phyloP scores from a whole-genome alignment of 2,888 invertebrate genomes.

The Diadromus collaris region DNA sequence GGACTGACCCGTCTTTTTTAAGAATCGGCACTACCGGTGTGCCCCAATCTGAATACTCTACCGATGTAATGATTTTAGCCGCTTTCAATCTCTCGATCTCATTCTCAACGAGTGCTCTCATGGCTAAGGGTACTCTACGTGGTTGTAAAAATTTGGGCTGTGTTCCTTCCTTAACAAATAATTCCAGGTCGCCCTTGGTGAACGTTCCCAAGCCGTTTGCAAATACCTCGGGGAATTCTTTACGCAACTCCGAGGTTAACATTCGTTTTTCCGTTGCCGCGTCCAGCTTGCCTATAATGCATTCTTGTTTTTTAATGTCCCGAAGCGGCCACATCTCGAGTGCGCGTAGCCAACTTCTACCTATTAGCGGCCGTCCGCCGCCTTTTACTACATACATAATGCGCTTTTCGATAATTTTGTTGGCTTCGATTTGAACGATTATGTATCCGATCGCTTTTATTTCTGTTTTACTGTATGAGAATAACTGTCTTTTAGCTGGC shows the following conservation, averaged over 20 bases:
- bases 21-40: constrained; percentile 69
- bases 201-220: constrained; percentile 24
- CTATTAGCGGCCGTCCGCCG: neutral
- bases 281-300: neutral
- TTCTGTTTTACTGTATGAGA: constrained; percentile 25
- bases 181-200: constrained; percentile 26
- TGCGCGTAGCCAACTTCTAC: neutral
- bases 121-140: neutral
- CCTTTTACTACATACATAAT: constrained; percentile 23
- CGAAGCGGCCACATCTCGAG: neutral
- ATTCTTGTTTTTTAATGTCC: neutral
- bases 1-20: constrained; percentile 65
- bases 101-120: constrained; percentile 11
- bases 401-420: neutral
- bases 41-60: constrained; percentile 66
- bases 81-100: constrained; percentile 6
- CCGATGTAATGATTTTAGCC: constrained; percentile 53
- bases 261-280: constrained; percentile 4
- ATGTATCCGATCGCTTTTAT: constrained; percentile 18
- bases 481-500: constrained; percentile 7
- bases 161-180: constrained; percentile 46
- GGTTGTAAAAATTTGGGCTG: constrained; percentile 60
- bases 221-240: constrained; percentile 35
- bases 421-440: neutral
- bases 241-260: neutral